These are phyloP conservation scores for Druceiella hillmani DNA, from an alignment of 2,888 invertebrate species.

Conservation along the genomic window DNA sequence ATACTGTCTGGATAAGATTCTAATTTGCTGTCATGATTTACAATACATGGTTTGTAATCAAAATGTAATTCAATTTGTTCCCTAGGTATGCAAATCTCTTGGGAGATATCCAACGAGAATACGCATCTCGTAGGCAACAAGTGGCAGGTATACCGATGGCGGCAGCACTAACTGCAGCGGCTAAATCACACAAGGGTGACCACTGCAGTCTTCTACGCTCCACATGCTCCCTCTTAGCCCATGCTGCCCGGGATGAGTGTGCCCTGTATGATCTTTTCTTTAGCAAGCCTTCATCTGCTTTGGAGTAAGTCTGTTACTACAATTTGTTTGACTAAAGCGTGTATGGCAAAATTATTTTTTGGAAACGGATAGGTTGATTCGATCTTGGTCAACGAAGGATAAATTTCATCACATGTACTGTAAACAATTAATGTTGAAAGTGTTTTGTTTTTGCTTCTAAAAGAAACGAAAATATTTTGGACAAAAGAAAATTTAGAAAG, in stretches of 20 bases:
- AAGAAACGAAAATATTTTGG: too few relatives aligned
- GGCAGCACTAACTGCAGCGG: constrained; percentile 62
- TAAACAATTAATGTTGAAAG: too few relatives aligned
- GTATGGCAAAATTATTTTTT: too few relatives aligned
- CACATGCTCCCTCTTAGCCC: constrained; percentile 85
- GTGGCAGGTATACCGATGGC: constrained; percentile 67
- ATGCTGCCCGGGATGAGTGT: constrained; percentile 93
- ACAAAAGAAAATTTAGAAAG: too few relatives aligned
- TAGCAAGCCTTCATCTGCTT: constrained; percentile 55
- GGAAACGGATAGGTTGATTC: too few relatives aligned
- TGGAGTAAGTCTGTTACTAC: constrained; percentile 62
- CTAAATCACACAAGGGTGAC: constrained; percentile 61
- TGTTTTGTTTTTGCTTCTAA: too few relatives aligned
- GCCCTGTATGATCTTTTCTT: constrained; percentile 91
- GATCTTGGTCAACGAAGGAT: too few relatives aligned
- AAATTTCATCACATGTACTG: too few relatives aligned
- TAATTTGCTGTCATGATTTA: too few relatives aligned
- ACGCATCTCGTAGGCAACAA: constrained; percentile 65
- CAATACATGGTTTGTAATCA: neutral
- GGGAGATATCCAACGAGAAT: constrained; percentile 77
- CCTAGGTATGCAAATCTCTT: constrained; percentile 64
- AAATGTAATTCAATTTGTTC: constrained; percentile 6
- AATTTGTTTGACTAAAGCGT: neutral
- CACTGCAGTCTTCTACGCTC: constrained; percentile 81
- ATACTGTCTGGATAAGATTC: too few relatives aligned